phyloP scores from a whole-genome alignment of 2,888 invertebrate species.

The Morinoia aosen region DNA sequence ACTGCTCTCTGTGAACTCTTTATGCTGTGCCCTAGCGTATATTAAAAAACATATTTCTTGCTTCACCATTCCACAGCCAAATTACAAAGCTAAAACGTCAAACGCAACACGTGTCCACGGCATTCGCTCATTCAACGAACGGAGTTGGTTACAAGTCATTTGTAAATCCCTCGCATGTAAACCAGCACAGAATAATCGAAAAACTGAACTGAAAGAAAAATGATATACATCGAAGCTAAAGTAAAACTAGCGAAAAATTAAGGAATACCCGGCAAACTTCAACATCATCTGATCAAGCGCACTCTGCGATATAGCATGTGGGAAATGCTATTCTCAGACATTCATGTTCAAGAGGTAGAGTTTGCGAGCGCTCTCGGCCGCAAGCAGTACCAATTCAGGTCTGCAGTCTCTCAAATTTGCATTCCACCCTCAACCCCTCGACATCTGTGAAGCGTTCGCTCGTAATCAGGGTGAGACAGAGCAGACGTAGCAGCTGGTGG shows the following conservation, averaged over 20 bases:
- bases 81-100: neutral
- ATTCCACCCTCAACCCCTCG: neutral
- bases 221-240: neutral
- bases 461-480: neutral
- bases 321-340: neutral
- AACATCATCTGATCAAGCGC: neutral
- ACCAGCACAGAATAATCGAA: neutral
- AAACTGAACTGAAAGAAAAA: neutral
- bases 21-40: neutral
- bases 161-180: neutral
- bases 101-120: neutral
- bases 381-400: neutral
- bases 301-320: neutral
- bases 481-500: neutral
- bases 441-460: neutral
- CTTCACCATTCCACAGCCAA: neutral
- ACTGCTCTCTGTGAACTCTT: neutral
- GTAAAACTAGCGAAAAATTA: neutral
- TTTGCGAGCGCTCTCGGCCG: neutral
- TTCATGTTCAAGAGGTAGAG: neutral
- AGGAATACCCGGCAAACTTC: neutral
- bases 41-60: neutral
- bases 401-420: neutral
- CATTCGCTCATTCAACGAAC: neutral
- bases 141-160: neutral